These are phyloP conservation scores for Scytalopus superciliaris DNA, from an alignment of 2,113 vertebrate species.

Conservation along the genomic window DNA sequence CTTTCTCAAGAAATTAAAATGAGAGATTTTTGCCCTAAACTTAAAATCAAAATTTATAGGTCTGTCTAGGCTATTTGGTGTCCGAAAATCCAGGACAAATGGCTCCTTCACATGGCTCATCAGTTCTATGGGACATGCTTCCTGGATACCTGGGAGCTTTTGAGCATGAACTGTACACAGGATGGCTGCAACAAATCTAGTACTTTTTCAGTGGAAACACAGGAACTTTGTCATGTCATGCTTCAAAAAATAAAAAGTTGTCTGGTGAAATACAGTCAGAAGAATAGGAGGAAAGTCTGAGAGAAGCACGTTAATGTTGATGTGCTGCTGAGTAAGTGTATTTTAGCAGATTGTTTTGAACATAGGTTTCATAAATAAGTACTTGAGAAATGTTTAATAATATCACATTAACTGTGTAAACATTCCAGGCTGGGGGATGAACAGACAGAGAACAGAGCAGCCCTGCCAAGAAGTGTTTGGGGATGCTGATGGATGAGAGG, in stretches of 20 bases:
- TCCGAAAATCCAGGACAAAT: constrained; percentile 31
- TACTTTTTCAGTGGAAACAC: neutral
- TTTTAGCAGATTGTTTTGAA: neutral
- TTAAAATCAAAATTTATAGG: constrained; percentile 30
- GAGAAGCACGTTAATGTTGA: neutral
- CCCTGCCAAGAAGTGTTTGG: neutral
- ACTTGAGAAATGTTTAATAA: neutral
- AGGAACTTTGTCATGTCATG: neutral
- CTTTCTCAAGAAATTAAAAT: constrained; percentile 46
- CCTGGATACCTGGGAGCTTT: neutral
- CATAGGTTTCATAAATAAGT: neutral
- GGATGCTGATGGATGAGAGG: fast-evolving
- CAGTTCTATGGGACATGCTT: neutral
- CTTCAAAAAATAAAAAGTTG: neutral
- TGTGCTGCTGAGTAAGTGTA: neutral
- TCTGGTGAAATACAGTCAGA: neutral
- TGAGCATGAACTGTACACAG: neutral
- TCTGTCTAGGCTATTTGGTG: neutral
- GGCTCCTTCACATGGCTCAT: constrained; percentile 2
- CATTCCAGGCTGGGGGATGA: neutral
- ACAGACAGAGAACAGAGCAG: no score
- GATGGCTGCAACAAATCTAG: neutral
- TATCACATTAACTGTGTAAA: neutral
- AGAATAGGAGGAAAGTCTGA: neutral
- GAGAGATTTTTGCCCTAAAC: constrained; percentile 38